Percentiles rank a stretch among this genome's conserved stretches.
phyloP scores from a whole-genome alignment of 1,140 invertebrate species.

The Saccostrea echinata region DNA sequence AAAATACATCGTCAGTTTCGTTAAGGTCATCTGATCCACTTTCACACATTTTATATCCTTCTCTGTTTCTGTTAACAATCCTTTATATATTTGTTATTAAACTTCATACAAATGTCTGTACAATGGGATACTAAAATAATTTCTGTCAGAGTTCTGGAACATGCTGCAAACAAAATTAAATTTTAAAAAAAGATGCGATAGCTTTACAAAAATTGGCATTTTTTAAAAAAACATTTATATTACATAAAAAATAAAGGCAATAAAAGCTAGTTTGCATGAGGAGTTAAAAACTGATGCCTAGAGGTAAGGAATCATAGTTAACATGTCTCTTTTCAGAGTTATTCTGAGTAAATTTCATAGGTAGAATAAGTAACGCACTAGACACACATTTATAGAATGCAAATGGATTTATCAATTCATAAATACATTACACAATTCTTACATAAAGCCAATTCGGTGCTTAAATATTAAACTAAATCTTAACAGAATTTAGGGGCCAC shows the following conservation, averaged over 20 bases:
- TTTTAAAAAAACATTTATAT: not conserved
- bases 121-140: not conserved
- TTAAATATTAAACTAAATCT: not conserved
- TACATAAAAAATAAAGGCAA: not conserved
- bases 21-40: not conserved
- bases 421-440: no score
- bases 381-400: no score
- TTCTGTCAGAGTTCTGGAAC: not conserved
- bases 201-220: no score
- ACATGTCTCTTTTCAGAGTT: not conserved
- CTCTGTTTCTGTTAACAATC: not conserved
- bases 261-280: not conserved
- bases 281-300: not conserved
- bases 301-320: not conserved
- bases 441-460: not conserved
- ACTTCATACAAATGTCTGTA: not conserved
- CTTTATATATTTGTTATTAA: not conserved
- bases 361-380: no score
- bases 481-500: not conserved
- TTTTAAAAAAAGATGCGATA: no score
- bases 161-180: not conserved
- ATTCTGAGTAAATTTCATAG: no score
- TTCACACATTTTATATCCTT: constrained; percentile 8
- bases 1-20: not conserved
- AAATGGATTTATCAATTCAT: not conserved